These are phyloP conservation scores for Rhimphoctona megacephalus DNA, from an alignment of 2,888 invertebrate species.

Conservation along the genomic window DNA sequence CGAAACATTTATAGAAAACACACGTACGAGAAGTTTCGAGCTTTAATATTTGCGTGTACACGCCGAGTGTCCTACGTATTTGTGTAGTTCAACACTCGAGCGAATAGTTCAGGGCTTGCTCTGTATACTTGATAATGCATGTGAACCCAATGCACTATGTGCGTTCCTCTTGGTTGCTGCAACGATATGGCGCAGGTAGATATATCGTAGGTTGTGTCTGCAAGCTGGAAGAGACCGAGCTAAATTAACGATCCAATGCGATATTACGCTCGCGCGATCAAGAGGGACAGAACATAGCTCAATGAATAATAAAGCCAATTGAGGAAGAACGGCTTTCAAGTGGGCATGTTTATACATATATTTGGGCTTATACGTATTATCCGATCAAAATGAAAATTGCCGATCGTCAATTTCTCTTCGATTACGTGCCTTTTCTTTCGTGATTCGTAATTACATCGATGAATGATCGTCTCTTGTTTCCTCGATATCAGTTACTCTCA, in stretches of 20 bases:
- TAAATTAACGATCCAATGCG: conserved; percentile 62
- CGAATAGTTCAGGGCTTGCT: conserved; percentile 28
- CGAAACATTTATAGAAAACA: conserved; percentile 26
- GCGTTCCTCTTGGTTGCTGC: conserved; percentile 12
- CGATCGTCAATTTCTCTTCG: conserved; percentile 5
- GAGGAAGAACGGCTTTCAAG: not conserved
- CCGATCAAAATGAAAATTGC: conserved; percentile 26
- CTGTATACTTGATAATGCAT: conserved; percentile 19
- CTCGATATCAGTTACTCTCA: not conserved
- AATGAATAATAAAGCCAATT: conserved; percentile 35
- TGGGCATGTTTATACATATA: not conserved
- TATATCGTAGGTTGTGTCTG: conserved; percentile 40
- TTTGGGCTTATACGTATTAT: not conserved
- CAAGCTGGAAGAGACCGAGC: conserved; percentile 49
- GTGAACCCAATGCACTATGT: conserved; percentile 15
- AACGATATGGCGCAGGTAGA: conserved; percentile 48
- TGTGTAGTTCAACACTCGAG: conserved; percentile 4
- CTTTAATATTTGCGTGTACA: conserved; percentile 49
- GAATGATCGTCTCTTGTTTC: not conserved
- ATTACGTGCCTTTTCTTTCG: not conserved
- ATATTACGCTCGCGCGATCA: conserved; percentile 26
- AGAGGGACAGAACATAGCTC: conserved; percentile 5
- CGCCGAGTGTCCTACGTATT: conserved; percentile 19
- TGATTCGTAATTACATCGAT: not conserved
- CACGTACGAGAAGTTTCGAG: conserved; percentile 24